Evolutionary conservation across 2,797 vertebrate species (phyloP).

Genomic region (Champsocephalus gunnari): DNA sequence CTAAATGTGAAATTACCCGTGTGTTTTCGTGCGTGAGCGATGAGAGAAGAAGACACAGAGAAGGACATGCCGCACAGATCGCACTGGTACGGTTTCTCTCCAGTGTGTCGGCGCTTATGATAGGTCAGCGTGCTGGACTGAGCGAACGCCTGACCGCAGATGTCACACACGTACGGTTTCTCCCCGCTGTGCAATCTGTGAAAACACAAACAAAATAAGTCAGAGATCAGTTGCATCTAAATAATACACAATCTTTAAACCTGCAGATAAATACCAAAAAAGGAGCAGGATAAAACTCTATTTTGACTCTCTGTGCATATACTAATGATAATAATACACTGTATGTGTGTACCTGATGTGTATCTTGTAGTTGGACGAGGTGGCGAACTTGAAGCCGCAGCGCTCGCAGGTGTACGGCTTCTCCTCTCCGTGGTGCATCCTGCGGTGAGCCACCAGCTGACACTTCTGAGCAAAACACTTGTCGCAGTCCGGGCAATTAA

Average conservation of each 20-base stretch:
- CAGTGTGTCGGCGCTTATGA: constrained; percentile 96
- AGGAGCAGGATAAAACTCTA: too few species aligned
- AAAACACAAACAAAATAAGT: background rate
- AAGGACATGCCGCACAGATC: constrained; percentile 98
- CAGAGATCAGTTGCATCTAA: too few species aligned
- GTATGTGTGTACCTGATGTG: constrained; percentile 88
- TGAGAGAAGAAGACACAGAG: constrained; percentile 97
- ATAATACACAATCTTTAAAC: too few species aligned
- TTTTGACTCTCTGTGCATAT: too few species aligned
- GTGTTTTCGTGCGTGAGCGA: constrained; percentile 95
- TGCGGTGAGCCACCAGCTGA: constrained; percentile 96
- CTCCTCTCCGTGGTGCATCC: constrained; percentile 98
- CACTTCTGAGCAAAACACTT: constrained; percentile 99
- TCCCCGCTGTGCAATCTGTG: constrained; percentile 89
- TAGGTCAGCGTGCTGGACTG: constrained; percentile 98
- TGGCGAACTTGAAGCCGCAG: constrained; percentile 98
- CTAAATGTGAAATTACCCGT: constrained; percentile 83
- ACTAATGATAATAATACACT: too few species aligned
- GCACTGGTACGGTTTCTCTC: constrained; percentile 97
- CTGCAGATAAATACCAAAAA: too few species aligned
- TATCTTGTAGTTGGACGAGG: constrained; percentile 98
- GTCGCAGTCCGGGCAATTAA: constrained; percentile 91
- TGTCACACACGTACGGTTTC: constrained; percentile 96
- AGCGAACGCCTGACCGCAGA: constrained; percentile 95
- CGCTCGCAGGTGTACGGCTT: constrained; percentile 96